Evolutionary conservation across 2,888 invertebrate species (phyloP), one percentile per base, ranked within the genome.

Genomic region (Lithophane semibrunnea): DNA sequence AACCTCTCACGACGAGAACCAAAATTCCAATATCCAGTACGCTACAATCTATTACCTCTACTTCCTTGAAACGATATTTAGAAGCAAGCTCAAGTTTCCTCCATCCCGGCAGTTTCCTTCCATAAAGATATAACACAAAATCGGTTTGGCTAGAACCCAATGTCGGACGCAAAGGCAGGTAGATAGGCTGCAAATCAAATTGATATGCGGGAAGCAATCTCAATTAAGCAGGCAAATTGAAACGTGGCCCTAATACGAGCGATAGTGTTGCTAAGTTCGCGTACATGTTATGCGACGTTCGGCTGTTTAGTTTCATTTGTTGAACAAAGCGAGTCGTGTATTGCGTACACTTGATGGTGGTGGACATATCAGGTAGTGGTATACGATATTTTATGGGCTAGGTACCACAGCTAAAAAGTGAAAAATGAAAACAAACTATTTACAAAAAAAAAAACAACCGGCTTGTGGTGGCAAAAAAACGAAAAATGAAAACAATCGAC

Each of bases 161-260:
- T 67, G 61, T 24, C 68, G 69, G 76, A 75, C 75, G 71, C 77
- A 70, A 69, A 42, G 47, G 58, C 64, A 86, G 80, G 84, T 86
- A 82, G 69, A 79, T 80, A 68, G 60, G 56, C 70, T 80, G 76
- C 79, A 85, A 86, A 88, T 87, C 79, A 84, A 85, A 86, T 89
- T 88, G 86, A 86, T 89, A 88, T 89, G 87, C 87, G 84, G 80
- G 75, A 81, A 79, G 90, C 88, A 80, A 85, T 89, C 87, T 86
- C 87, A 89, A 89, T 88, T 89, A 89, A 75, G 73, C 68, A 75
- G 63, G 76, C 68, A 86, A 87, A 88, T 88, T 86, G 88, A 86
- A 88, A 82, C 85, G 77, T 75, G 75, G 74, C 44, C 24, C 64
- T 75, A 68, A 69, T 64, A 67, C 12, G 13, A 8, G 37, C 67